Evolutionary conservation across 92 coral and sea anemone species (phyloP).

Genomic region (Porites evermanni): DNA sequence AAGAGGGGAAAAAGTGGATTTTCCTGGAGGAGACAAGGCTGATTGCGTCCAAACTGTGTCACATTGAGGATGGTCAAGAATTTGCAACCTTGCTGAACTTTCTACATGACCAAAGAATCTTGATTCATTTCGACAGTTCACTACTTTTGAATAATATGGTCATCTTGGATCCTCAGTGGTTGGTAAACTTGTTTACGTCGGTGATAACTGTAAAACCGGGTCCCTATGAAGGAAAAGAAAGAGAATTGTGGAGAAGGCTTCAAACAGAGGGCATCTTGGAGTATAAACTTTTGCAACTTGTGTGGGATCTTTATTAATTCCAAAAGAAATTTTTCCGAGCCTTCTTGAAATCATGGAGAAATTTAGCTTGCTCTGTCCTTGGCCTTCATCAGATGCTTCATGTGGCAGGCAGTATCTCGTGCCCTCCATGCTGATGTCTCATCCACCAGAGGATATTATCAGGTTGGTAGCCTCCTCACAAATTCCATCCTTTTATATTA

Average conservation of each 20-base stretch:
- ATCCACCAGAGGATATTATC: not conserved
- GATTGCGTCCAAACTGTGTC: constrained; percentile 26
- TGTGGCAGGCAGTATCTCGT: constrained; percentile 26
- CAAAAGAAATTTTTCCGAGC: not conserved
- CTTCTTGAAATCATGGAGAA: constrained; percentile 8
- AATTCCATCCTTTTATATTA: not conserved
- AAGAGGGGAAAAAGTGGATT: too few species aligned
- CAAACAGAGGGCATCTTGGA: constrained; percentile 50
- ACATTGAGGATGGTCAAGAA: constrained; percentile 10
- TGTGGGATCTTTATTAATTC: constrained; percentile 12
- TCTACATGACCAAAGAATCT: too few species aligned
- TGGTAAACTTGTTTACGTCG: too few species aligned
- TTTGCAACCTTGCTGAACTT: constrained; percentile 1
- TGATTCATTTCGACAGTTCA: too few species aligned
- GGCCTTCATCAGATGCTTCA: not conserved
- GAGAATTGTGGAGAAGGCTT: constrained; percentile 21
- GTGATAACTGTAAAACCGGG: constrained; percentile 48
- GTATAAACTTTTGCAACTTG: constrained; percentile 9
- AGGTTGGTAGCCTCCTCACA: not conserved
- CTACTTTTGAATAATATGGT: too few species aligned
- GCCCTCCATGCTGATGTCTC: constrained; percentile 55
- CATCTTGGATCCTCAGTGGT: too few species aligned
- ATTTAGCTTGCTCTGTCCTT: constrained; percentile 43
- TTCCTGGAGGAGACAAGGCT: not conserved
- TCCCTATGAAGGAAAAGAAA: not conserved